Base-by-base conservation (phyloP, 2,888 invertebrate species). In the Synanthedon vespiformis region DNA sequence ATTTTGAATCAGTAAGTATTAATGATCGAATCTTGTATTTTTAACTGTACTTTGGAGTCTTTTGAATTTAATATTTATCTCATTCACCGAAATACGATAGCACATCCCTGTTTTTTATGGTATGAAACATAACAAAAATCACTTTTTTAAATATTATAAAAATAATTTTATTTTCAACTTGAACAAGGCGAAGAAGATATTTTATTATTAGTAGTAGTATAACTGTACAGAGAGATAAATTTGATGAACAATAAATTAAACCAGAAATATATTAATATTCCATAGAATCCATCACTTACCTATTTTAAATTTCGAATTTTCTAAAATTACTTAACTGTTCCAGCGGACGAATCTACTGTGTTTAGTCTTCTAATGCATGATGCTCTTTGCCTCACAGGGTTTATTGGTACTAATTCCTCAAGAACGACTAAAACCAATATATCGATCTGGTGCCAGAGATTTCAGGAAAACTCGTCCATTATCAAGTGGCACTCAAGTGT, bases 401-500 rank as follows among this genome's bases (percentile, higher is more conserved):
- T 71, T 90, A 47, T 64, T 91, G 34, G 81, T 81, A 51, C 63
- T 90, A 13, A 84, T 89, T 50, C 89, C 90, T 1, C 55, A 71
- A 50, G 74, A 80, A 12, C 70, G 68, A 22, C 62, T 90, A 0
- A 83, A 82, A 48, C 68, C 84, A 0, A 77, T 71, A 48, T 77
- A 89, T 50, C 80, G 81, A 22, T 89, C 89, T 53, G 92, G 92
- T 41, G 72, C 72, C 0, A 65, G 64, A 54, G 77, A 81, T 18
- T 63, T 78, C 1, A 68, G 91, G 77, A 61, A 89, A 54, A 77
- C 77, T 0, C 68, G 93, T 53, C 89, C 89, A 0, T 50, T 92
- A 3, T 92, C 92, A 0, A 88, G 85, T 27, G 92, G 90, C 0
- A 79, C 74, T 11, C 91, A 92, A 66, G 87, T 88, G 18, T 93